Evolutionary conservation across 2,113 vertebrate genomes (phyloP).

Genomic region (Paralichthys olivaceus): DNA sequence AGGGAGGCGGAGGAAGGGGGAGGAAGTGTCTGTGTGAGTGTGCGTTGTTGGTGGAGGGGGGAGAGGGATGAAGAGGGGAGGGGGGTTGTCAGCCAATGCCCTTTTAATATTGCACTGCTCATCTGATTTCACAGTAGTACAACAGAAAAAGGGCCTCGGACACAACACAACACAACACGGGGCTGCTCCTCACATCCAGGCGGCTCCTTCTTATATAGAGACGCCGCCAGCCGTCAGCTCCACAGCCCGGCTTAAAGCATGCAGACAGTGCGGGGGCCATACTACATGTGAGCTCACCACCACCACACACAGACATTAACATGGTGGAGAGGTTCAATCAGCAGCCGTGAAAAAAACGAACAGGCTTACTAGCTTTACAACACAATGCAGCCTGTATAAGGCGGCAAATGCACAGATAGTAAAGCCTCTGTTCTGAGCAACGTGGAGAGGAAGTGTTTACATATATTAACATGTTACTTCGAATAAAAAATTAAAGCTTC

Average conservation of each 20-base stretch:
- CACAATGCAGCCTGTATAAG: conserved; percentile 8
- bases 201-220: neutral
- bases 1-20: conserved; percentile 3
- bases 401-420: conserved; percentile 5
- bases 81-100: conserved; percentile 91
- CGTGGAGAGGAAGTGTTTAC: neutral
- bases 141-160: conserved; percentile 95
- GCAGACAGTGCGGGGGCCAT: conserved; percentile 24
- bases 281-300: neutral
- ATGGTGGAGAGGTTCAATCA: conserved; percentile 32
- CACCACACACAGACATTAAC: conserved; percentile 20
- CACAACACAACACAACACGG: conserved; percentile 65
- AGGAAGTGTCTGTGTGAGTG: neutral
- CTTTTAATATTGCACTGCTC: conserved; percentile 99
- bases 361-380: conserved; percentile 37
- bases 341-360: conserved; percentile 61
- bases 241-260: conserved; percentile 22
- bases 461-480: neutral
- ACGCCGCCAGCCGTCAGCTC: conserved; percentile 19
- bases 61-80: conserved; percentile 6
- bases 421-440: neutral
- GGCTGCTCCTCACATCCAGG: conserved; percentile 62
- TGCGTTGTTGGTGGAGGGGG: neutral
- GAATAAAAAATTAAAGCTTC: neutral
- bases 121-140: conserved; percentile 94